Base-by-base conservation (phyloP, 2,113 vertebrate genomes). In the Thinocorus orbignyianus region DNA sequence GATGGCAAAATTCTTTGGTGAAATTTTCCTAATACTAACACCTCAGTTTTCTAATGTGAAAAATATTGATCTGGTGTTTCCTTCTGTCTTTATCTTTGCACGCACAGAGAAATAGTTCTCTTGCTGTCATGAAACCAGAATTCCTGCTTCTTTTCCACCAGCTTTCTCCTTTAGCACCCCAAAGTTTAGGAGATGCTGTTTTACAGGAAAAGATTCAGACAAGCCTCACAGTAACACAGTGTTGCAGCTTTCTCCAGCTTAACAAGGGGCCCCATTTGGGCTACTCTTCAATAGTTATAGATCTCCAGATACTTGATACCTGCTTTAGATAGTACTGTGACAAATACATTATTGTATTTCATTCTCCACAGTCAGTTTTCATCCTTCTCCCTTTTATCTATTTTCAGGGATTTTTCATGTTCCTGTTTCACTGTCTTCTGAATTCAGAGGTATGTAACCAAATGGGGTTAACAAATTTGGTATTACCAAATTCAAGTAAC, bases 371-470 rank as follows among this genome's bases (percentile, higher is more conserved):
- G 42, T 22, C 65, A 64, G 26, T 20, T 20, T 57, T 93, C 41
- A 92, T 60, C 19, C 15, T 86, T 92, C 42, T 76, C 48, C 86
- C 16, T 88, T 84, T 73, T 60, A 24, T 72, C 25, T 66, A 1
- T 52, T 69, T 93, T 48, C 93, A 99, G 99, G 99, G 99, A 13
- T 99, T 99, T 93, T 99, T 99, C 98, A 99, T 99, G 97, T 99
- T 99, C 97, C 97, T 99, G 54, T 99, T 99, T 76, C 99, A 99
- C 91, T 99, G 99, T 46, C 98, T 99, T 73, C 98, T 99, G 89
- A 99, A 99, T 96, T 99, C 99, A 37, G 99, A 99, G 99, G 99
- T 99, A 98, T 0, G 97, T 96, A 72, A 17, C 9, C 30, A 44
- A 81, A n/a, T 1, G 12, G 5, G 5, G 41, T 6, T 51, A 39